Conservation (phyloP, 1,140 invertebrate genomes). For the Brachionus rotundiformis region DNA sequence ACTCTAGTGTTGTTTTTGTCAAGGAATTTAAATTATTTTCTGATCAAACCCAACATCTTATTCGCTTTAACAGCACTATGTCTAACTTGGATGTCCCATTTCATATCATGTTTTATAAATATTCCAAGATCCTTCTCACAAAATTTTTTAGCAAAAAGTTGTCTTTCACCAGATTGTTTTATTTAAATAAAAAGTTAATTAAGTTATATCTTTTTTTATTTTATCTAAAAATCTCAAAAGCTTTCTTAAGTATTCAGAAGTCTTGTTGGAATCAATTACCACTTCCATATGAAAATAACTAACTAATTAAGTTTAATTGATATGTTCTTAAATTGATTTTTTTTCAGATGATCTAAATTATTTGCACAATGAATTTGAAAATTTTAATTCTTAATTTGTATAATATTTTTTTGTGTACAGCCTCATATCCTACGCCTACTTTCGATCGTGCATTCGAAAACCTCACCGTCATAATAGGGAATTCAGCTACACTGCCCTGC, state of each 20-base stretch:
- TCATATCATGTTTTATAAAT: no score
- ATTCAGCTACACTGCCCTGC: slow-evolving; percentile 85
- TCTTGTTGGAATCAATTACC: neutral
- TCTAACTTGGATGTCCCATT: no score
- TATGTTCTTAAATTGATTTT: neutral
- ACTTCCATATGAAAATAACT: no score
- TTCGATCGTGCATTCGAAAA: slow-evolving; percentile 88
- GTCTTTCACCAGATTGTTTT: no score
- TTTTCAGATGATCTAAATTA: slow-evolving; percentile 8
- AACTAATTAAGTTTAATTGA: neutral
- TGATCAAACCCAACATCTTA: no score
- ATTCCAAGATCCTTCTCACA: no score
- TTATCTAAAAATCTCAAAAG: neutral
- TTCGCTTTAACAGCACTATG: no score
- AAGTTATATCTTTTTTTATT: no score
- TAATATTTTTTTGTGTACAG: slow-evolving; percentile 6
- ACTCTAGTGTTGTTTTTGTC: no score
- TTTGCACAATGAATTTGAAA: slow-evolving; percentile 27
- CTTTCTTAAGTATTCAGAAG: neutral
- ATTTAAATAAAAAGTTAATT: no score
- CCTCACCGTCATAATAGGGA: slow-evolving; percentile 83
- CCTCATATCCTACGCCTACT: slow-evolving; percentile 50
- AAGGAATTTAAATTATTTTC: no score
- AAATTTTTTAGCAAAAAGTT: no score
- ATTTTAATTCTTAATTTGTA: neutral